Base-by-base conservation (phyloP, 2,797 vertebrate species). In the Podarcis lilfordi region DNA sequence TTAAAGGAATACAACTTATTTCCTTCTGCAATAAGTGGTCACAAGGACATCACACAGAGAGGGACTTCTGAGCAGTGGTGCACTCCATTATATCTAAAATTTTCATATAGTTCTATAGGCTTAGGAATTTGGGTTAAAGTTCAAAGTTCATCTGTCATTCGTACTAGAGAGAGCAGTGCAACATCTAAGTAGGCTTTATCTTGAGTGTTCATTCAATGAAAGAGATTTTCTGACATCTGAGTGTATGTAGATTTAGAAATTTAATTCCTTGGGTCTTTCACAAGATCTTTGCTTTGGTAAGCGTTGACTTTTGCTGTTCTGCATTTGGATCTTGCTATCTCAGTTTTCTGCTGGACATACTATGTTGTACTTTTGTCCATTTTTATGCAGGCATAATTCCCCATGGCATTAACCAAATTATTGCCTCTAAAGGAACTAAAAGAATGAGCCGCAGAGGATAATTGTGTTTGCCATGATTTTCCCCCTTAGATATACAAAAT, bases 311-410 rank as follows among this genome's bases (percentile, higher is more conserved):
- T 76, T 40, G 7, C 5, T 61, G 43, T 82, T 76, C 11, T 0
- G 2, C 40, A n/a, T 55, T 91, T 91, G 68, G 35, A 37, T 40
- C 35, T 69, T 79, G 50, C 50, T 55, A 21, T 75, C 10, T 80
- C n/a, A 27, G 88, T 80, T 40, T 93, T 93, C 40, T 89, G 43
- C 71, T 82, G 37, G 29, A 29, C 82, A 61, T 69, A 55, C 80
- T 86, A 23, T 66, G 21, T 85, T 77, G 19, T 10, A 55, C 79
- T 90, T 86, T 74, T 84, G 83, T 84, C 7, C 50, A 15, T 86
- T 93, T 88, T 75, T 85, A 61, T 77, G 75, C 40, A 89, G 74
- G 32, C 80, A 61, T 92, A 94, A 86, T 71, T 92, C 55, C 9
- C 27, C 82, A 88, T 86, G 82, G 83, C 89, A 83, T 84, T 3